Percentiles rank a stretch among this genome's conserved stretches.
phyloP scores from a whole-genome alignment of 2,113 vertebrate species.

The Oreochromis niloticus region DNA sequence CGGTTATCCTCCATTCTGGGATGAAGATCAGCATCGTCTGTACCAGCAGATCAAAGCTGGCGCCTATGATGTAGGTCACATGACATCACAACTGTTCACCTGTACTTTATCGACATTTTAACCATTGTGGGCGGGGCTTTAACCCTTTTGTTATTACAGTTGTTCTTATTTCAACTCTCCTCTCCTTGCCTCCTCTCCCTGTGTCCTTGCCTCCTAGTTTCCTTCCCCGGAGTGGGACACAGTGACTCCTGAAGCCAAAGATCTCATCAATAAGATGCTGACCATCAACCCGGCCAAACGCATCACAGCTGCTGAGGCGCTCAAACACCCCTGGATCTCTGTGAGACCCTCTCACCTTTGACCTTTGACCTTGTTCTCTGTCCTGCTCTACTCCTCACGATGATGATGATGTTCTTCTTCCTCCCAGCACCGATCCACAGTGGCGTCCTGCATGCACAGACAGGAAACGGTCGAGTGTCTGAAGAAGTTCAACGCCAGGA shows the following conservation, averaged over 20 bases:
- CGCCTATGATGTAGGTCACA: conserved; percentile 68
- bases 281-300: conserved; percentile 93
- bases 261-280: conserved; percentile 96
- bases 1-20: conserved; percentile 75
- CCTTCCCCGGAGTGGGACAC: conserved; percentile 97
- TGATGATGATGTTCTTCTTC: not conserved
- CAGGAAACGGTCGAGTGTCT: conserved; percentile 96
- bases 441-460: conserved; percentile 96
- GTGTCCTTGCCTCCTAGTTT: conserved; percentile 69
- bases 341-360: conserved; percentile 48
- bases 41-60: conserved; percentile 77
- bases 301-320: conserved; percentile 87
- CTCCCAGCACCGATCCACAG: conserved; percentile 88
- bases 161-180: not conserved
- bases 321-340: conserved; percentile 97
- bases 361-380: not conserved
- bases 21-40: conserved; percentile 75
- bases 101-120: not conserved
- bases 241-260: conserved; percentile 92
- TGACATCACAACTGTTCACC: not conserved
- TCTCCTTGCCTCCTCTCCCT: not conserved
- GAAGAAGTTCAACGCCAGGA: conserved; percentile 95
- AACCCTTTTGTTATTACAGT: not conserved
- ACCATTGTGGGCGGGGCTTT: not conserved
- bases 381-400: not conserved